Evolutionary conservation across 2,113 vertebrate species (phyloP).

Genomic region (Chitala chitala): DNA sequence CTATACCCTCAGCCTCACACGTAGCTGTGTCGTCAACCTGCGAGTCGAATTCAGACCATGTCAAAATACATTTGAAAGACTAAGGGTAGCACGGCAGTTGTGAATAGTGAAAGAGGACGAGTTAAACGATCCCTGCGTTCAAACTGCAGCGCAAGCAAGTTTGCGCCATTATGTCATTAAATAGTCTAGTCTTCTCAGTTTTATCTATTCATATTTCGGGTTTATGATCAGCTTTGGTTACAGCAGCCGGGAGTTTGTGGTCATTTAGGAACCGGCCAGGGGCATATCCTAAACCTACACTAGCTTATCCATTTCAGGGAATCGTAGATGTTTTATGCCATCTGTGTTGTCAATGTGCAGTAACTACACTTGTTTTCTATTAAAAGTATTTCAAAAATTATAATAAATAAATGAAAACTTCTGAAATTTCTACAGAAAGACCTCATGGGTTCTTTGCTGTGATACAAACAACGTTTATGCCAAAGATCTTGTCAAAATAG

Average conservation of each 20-base stretch:
- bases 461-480: too few species aligned
- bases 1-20: conserved; percentile 43
- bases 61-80: conserved; percentile 41
- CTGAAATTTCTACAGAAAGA: too few species aligned
- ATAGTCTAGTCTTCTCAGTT: background rate
- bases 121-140: conserved; percentile 13
- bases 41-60: conserved; percentile 29
- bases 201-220: conserved; percentile 13
- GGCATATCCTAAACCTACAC: background rate
- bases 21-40: conserved; percentile 38
- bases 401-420: background rate
- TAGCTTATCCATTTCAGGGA: conserved; percentile 30
- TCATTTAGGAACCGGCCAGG: conserved; percentile 4
- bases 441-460: too few species aligned
- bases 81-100: conserved; percentile 32
- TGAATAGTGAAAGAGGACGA: conserved; percentile 10
- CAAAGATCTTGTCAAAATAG: too few species aligned
- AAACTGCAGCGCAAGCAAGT: background rate
- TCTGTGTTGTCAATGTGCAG: background rate
- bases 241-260: conserved; percentile 5
- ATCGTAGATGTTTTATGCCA: conserved; percentile 3
- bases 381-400: background rate
- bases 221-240: conserved; percentile 29
- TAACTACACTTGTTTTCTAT: background rate
- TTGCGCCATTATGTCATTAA: conserved; percentile 1